Percentiles rank a stretch among this genome's conserved stretches.
These are phyloP conservation scores for Drosophila atroscutellata DNA, from an alignment of 2,888 invertebrate species.

Conservation along the genomic window DNA sequence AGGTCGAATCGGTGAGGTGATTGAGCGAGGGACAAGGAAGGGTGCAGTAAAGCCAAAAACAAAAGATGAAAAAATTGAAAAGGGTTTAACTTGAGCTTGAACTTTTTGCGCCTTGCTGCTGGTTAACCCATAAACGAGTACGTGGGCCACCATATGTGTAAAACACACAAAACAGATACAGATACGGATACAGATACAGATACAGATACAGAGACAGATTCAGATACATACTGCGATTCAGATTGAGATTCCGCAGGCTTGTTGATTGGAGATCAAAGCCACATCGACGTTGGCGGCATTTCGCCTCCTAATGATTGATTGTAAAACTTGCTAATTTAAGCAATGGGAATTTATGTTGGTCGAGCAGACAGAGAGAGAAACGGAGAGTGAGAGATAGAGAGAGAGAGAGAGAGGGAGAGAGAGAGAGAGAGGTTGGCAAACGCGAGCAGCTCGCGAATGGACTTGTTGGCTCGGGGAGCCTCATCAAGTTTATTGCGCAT, in stretches of 20 bases:
- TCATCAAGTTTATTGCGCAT: conserved; percentile 76
- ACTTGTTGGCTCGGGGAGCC: conserved; percentile 33
- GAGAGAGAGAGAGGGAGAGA: no score
- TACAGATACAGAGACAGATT: conserved; percentile 8
- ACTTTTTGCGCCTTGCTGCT: conserved; percentile 54
- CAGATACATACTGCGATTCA: conserved; percentile 11
- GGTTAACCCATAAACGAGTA: conserved; percentile 58
- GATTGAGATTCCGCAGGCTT: conserved; percentile 41
- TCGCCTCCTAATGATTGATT: conserved; percentile 72
- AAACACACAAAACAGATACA: conserved; percentile 23
- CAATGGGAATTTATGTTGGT: conserved; percentile 72
- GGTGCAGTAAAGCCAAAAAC: conserved; percentile 13
- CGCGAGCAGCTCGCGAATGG: conserved; percentile 27
- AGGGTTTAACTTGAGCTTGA: conserved; percentile 80
- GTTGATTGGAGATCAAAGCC: conserved; percentile 69
- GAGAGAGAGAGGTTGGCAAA: conserved; percentile 28
- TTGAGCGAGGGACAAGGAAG: not conserved
- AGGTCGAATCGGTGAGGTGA: conserved; percentile 35
- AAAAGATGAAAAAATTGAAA: conserved; percentile 73
- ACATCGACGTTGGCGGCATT: conserved; percentile 57
- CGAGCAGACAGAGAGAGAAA: not conserved
- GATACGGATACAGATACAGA: conserved; percentile 1
- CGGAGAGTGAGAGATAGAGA: no score
- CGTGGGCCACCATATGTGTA: conserved; percentile 50
- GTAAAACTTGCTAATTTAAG: conserved; percentile 77